These are phyloP conservation scores for Athene cunicularia DNA, from an alignment of 2,113 vertebrate species.

Conservation along the genomic window DNA sequence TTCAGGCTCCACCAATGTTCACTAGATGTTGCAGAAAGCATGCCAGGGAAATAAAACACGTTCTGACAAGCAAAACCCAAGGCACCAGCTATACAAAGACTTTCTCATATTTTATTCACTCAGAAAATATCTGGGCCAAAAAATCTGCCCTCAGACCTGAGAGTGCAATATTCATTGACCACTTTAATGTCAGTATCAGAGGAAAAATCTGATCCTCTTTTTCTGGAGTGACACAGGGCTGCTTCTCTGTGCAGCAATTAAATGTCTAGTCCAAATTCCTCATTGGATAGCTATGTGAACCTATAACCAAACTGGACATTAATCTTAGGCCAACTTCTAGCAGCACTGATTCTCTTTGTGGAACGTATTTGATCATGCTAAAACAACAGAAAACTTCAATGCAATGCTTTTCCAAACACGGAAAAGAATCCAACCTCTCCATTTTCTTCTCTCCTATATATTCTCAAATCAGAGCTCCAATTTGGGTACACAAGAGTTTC, in stretches of 20 bases:
- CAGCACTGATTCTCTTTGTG: background rate
- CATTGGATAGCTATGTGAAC: conserved; percentile 27
- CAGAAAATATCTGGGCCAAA: conserved; percentile 32
- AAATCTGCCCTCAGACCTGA: conserved; percentile 43
- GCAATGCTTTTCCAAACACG: background rate
- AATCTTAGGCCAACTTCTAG: background rate
- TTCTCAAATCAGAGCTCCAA: background rate
- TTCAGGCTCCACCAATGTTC: background rate
- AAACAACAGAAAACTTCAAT: background rate
- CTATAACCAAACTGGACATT: conserved; percentile 4
- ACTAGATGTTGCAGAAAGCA: conserved; percentile 12
- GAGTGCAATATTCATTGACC: background rate
- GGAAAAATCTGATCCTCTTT: conserved; percentile 13
- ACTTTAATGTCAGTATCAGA: conserved; percentile 24
- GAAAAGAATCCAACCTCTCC: background rate
- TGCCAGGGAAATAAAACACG: conserved; percentile 57
- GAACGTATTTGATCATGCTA: background rate
- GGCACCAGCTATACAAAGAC: conserved; percentile 25
- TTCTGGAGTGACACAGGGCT: background rate
- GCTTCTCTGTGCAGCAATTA: conserved; percentile 32
- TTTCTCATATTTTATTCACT: conserved; percentile 13
- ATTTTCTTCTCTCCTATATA: background rate
- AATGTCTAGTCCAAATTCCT: conserved; percentile 30
- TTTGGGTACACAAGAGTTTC: background rate
- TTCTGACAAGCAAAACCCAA: conserved; percentile 37